These are phyloP conservation scores for Acropora tenuis DNA, from an alignment of 64 coral and sea anemone species.

Conservation along the genomic window DNA sequence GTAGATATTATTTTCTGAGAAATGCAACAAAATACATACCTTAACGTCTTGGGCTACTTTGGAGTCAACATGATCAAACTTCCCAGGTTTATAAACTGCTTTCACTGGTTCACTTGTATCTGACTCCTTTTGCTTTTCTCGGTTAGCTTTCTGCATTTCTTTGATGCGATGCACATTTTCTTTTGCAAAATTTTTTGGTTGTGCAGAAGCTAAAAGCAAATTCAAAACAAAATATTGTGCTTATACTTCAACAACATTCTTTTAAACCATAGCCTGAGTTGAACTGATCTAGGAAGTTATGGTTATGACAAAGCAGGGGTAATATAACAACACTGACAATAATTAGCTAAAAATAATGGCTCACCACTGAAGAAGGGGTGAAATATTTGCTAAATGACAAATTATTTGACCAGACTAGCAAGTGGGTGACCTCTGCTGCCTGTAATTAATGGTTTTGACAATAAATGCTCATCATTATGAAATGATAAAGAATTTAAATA, in stretches of 20 bases:
- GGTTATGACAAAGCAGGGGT: too few relatives aligned
- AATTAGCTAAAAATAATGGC: too few relatives aligned
- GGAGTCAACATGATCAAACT: constrained; percentile 98
- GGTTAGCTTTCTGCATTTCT: constrained; percentile 85
- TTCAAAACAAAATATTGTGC: neutral
- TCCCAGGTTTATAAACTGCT: constrained; percentile 87
- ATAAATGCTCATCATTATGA: too few relatives aligned
- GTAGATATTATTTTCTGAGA: neutral
- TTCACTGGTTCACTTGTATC: constrained; percentile 74
- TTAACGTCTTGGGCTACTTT: constrained; percentile 93
- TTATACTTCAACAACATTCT: neutral
- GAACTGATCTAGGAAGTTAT: too few relatives aligned
- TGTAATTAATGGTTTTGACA: too few relatives aligned
- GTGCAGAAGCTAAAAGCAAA: constrained; percentile 46
- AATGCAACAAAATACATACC: constrained; percentile 26
- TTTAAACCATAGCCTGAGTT: neutral
- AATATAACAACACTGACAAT: too few relatives aligned
- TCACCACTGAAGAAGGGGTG: too few relatives aligned
- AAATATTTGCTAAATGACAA: too few relatives aligned
- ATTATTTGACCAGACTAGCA: too few relatives aligned
- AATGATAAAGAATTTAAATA: too few relatives aligned
- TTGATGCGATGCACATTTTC: constrained; percentile 95
- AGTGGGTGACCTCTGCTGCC: too few relatives aligned
- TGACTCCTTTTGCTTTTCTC: constrained; percentile 82
- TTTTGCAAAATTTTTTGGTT: constrained; percentile 86